Evolutionary conservation across 2,888 invertebrate genomes (phyloP).

Genomic region (Keiferia lycopersicella): DNA sequence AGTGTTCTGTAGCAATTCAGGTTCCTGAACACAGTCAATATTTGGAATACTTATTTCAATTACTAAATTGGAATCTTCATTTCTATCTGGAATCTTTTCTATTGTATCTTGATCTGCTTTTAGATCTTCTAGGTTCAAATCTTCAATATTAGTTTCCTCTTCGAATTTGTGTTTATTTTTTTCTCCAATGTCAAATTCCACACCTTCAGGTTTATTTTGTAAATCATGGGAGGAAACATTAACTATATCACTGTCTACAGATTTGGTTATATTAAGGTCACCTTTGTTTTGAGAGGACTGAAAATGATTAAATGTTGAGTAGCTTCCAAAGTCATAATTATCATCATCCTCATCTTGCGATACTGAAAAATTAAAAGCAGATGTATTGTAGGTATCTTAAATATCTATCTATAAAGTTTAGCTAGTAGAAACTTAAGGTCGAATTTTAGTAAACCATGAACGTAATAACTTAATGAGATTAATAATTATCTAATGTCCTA

Average conservation of each 20-base stretch:
- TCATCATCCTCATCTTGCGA: conserved; percentile 72
- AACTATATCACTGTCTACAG: conserved; percentile 13
- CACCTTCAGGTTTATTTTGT: conserved; percentile 29
- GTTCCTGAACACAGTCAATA: neutral
- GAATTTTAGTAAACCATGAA: neutral
- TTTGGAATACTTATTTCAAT: conserved; percentile 7
- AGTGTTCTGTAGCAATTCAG: neutral
- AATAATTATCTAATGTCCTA: conserved; percentile 13
- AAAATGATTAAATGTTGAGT: conserved; percentile 56
- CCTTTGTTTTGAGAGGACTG: conserved; percentile 39
- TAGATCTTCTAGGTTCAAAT: conserved; percentile 63
- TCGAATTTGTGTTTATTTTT: conserved; percentile 46
- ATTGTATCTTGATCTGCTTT: conserved; percentile 51
- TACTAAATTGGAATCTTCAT: neutral
- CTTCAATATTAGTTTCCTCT: conserved; percentile 59
- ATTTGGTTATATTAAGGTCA: conserved; percentile 3
- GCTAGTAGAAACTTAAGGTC: conserved; percentile 6
- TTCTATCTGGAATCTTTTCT: conserved; percentile 20
- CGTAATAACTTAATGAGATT: conserved; percentile 10
- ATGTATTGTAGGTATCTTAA: neutral
- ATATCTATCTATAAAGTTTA: neutral
- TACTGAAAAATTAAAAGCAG: conserved; percentile 52
- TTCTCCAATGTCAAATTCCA: conserved; percentile 34
- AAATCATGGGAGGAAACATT: conserved; percentile 30
- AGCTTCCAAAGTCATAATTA: conserved; percentile 61